Evolutionary conservation across 2,888 invertebrate species (phyloP).

Genomic region (Thymelicus sylvestris): DNA sequence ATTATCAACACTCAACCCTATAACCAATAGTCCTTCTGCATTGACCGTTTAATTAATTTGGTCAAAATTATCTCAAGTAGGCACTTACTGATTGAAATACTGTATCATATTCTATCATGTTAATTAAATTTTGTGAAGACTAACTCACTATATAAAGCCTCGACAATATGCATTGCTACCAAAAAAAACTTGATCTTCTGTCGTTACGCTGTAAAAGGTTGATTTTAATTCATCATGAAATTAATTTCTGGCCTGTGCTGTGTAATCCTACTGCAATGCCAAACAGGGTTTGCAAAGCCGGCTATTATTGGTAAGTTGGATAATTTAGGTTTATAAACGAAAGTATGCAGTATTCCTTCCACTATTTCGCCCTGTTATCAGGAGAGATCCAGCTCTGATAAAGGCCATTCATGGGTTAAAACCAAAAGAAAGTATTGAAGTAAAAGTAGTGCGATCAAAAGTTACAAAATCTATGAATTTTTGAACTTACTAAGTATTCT

Average conservation of each 20-base stretch:
- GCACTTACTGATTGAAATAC: not conserved
- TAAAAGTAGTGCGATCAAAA: too few relatives aligned
- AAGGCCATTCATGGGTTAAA: too few relatives aligned
- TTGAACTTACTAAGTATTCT: too few relatives aligned
- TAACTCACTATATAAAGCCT: not conserved
- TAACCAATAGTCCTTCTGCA: not conserved
- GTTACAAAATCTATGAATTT: too few relatives aligned
- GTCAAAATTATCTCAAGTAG: not conserved
- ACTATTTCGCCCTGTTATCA: too few relatives aligned
- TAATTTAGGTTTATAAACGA: too few relatives aligned
- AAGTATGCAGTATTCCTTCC: too few relatives aligned
- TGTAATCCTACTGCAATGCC: not conserved
- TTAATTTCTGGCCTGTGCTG: not conserved
- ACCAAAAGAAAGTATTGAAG: too few relatives aligned
- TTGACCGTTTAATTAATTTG: constrained; percentile 9
- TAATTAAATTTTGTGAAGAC: not conserved
- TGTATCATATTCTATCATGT: not conserved
- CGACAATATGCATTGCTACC: not conserved
- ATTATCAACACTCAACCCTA: not conserved
- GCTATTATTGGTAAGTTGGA: not conserved
- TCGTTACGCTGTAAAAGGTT: not conserved
- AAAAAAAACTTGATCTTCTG: not conserved
- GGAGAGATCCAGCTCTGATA: too few relatives aligned
- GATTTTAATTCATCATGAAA: not conserved
- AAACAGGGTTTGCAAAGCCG: not conserved